These are phyloP conservation scores for Plagodis pulveraria DNA, from an alignment of 2,888 invertebrate species.

Conservation along the genomic window DNA sequence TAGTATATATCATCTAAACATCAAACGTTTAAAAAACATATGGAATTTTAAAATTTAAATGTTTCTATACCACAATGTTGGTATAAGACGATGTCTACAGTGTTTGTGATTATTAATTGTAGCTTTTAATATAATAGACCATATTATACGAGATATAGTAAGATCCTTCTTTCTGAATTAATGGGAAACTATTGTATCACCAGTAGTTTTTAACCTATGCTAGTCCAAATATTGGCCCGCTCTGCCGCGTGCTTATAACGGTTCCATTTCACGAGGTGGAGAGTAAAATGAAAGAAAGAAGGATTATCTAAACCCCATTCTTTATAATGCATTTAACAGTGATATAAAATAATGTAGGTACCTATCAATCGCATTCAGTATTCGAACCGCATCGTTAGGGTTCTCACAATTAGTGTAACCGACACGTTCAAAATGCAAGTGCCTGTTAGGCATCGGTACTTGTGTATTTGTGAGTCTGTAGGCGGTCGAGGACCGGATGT, in stretches of 20 bases:
- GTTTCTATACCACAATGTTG: slow-evolving; percentile 36
- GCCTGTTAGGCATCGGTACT: slow-evolving; percentile 32
- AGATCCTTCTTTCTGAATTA: slow-evolving; percentile 33
- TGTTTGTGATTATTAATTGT: slow-evolving; percentile 40
- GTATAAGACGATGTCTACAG: slow-evolving; percentile 36
- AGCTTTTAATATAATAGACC: slow-evolving; percentile 40
- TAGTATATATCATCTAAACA: slow-evolving; percentile 28
- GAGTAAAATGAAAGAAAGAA: slow-evolving; percentile 13
- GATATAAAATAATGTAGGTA: slow-evolving; percentile 10
- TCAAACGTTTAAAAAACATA: slow-evolving; percentile 21
- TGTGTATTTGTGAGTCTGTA: slow-evolving; percentile 32
- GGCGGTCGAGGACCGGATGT: slow-evolving; percentile 24
- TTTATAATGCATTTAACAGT: slow-evolving; percentile 25
- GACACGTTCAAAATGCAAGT: slow-evolving; percentile 43
- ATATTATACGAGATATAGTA: slow-evolving; percentile 28
- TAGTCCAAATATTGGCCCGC: slow-evolving; percentile 2
- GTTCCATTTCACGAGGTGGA: background rate
- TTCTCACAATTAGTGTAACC: slow-evolving; percentile 52
- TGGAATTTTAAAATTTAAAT: slow-evolving; percentile 36
- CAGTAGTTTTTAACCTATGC: slow-evolving; percentile 12
- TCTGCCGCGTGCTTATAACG: slow-evolving; percentile 12
- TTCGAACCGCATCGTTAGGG: slow-evolving; percentile 47
- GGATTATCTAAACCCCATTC: slow-evolving; percentile 16
- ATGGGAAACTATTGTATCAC: slow-evolving; percentile 21
- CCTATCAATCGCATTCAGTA: slow-evolving; percentile 44